A percentile compares a stretch with the other conserved stretches of the same genome.
phyloP scores from a whole-genome alignment of 2,888 invertebrate species.

The Lysandra coridon region DNA sequence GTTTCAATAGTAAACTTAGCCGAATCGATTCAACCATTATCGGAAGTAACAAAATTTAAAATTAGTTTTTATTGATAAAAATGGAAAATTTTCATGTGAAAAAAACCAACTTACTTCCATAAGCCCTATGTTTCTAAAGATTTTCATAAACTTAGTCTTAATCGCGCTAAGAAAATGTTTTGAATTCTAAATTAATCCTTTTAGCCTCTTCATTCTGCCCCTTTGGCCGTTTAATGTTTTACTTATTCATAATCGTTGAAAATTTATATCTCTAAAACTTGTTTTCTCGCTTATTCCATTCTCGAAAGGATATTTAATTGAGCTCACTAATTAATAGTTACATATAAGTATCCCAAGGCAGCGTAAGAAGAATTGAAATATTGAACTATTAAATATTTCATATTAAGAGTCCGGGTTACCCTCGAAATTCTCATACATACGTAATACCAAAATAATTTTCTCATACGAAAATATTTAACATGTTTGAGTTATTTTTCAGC shows the following conservation, averaged over 20 bases:
- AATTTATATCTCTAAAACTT: neutral
- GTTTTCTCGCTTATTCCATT: slow-evolving; percentile 6
- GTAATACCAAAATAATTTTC: too few relatives aligned
- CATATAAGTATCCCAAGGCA: neutral
- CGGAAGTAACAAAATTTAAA: too few relatives aligned
- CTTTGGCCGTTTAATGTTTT: slow-evolving; percentile 10
- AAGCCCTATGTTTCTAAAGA: neutral
- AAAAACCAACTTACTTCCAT: neutral
- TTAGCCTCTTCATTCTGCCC: slow-evolving; percentile 10
- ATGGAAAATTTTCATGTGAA: neutral
- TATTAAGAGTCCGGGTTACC: too few relatives aligned
- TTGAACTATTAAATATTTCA: too few relatives aligned
- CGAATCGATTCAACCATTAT: too few relatives aligned
- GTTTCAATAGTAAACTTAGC: too few relatives aligned
- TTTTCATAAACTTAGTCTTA: neutral
- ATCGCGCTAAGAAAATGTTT: neutral
- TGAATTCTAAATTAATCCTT: slow-evolving; percentile 7
- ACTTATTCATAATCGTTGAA: slow-evolving; percentile 14
- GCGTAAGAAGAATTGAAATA: too few relatives aligned
- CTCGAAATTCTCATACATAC: too few relatives aligned
- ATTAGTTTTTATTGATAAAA: too few relatives aligned
- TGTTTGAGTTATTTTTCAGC: too few relatives aligned
- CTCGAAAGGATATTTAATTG: neutral
- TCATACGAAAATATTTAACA: too few relatives aligned
- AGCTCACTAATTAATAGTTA: neutral